Percentiles rank a stretch among this genome's conserved stretches.
phyloP scores from a whole-genome alignment of 2,113 vertebrate species.

The Mustela lutreola region DNA sequence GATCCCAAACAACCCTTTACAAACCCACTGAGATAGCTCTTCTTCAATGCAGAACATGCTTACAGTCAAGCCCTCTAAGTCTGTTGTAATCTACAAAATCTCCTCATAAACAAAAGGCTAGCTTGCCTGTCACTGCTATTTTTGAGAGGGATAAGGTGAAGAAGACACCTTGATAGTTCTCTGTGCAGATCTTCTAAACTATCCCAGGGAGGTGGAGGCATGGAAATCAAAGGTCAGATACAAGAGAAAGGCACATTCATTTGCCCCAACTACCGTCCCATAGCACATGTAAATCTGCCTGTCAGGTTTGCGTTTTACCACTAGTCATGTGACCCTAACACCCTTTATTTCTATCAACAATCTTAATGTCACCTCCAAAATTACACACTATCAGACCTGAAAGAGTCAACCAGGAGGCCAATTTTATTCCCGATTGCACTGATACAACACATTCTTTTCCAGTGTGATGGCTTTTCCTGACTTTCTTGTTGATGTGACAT shows the following conservation, averaged over 20 bases:
- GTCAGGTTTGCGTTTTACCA: not conserved
- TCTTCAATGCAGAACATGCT: not conserved
- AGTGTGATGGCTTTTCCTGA: not conserved
- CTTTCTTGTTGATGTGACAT: slow-evolving; percentile 54
- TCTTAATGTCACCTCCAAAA: not conserved
- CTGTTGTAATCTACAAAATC: not conserved
- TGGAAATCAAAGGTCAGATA: not conserved
- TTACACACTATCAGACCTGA: not conserved
- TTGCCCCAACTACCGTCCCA: not conserved
- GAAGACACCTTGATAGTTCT: not conserved
- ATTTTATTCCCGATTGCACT: not conserved
- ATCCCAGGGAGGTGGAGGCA: not conserved
- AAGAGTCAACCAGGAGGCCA: not conserved
- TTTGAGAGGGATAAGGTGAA: not conserved
- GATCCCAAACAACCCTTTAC: not conserved
- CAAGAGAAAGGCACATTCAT: not conserved
- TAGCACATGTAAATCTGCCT: not conserved
- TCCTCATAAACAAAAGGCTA: not conserved
- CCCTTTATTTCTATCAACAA: not conserved
- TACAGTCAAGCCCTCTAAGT: not conserved
- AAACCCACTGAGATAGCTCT: not conserved
- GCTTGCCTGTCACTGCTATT: not conserved
- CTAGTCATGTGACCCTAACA: not conserved
- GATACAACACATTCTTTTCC: not conserved
- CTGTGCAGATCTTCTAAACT: not conserved